Percentiles rank a stretch among this genome's conserved stretches.
Evolutionary conservation across 2,797 vertebrate species (phyloP).

Genomic region (Gorsachius magnificus): DNA sequence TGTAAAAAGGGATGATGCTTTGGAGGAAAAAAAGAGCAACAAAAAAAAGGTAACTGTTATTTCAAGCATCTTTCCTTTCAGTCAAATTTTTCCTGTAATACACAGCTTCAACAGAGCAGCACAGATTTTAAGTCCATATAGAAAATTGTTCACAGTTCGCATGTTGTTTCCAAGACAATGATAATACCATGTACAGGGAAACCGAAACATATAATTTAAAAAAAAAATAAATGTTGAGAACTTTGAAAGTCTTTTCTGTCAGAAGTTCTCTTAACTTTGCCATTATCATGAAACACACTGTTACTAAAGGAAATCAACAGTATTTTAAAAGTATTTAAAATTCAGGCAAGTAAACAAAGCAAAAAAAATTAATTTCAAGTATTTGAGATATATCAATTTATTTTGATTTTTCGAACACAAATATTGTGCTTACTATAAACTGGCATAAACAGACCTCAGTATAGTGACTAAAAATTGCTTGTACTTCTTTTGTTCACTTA

Average conservation of each 20-base stretch:
- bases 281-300: neutral
- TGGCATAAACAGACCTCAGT: neutral
- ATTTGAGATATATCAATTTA: neutral
- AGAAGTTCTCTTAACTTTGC: neutral
- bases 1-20: neutral
- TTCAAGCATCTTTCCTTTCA: neutral
- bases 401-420: neutral
- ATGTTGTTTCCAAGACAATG: neutral
- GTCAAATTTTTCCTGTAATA: neutral
- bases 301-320: accelerated
- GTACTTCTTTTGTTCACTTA: accelerated
- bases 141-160: neutral
- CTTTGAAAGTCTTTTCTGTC: neutral
- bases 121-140: neutral
- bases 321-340: neutral
- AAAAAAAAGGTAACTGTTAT: neutral
- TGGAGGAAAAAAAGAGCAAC: accelerated
- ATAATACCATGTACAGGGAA: neutral
- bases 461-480: neutral
- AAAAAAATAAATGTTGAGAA: neutral
- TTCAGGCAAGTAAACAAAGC: neutral
- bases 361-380: neutral
- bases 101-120: neutral
- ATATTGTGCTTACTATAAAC: neutral
- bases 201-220: neutral